These are phyloP conservation scores for Regulus satrapa DNA, from an alignment of 2,113 vertebrate species.

Conservation along the genomic window DNA sequence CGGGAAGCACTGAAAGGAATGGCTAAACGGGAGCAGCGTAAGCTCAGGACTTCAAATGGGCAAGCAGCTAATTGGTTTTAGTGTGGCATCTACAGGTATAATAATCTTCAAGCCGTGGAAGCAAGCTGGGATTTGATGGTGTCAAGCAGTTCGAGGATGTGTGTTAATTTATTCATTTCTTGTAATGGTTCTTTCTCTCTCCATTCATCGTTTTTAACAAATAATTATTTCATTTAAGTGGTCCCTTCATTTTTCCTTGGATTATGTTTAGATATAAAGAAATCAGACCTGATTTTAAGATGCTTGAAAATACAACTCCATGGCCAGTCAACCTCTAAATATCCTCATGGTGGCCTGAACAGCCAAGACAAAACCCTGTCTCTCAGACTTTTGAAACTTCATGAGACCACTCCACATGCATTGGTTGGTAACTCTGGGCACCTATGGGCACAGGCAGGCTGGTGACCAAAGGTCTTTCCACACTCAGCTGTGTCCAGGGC, in stretches of 20 bases:
- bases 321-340: background rate
- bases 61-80: background rate
- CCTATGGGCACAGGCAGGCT: background rate
- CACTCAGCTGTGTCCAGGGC: rapidly evolving
- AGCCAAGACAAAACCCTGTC: rapidly evolving
- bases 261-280: background rate
- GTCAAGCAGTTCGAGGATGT: rapidly evolving
- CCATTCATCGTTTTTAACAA: background rate
- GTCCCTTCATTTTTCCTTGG: background rate
- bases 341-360: background rate
- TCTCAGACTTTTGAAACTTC: background rate
- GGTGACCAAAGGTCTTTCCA: background rate
- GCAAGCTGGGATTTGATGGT: background rate
- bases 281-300: background rate
- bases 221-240: background rate
- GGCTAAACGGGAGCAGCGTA: rapidly evolving
- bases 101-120: background rate
- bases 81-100: background rate
- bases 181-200: background rate
- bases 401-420: background rate
- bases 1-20: background rate
- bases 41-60: background rate
- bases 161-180: background rate
- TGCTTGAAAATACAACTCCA: background rate
- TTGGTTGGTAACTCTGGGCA: background rate